These are phyloP conservation scores for Syngnathus typhle DNA, from an alignment of 2,113 vertebrate genomes.

Conservation along the genomic window DNA sequence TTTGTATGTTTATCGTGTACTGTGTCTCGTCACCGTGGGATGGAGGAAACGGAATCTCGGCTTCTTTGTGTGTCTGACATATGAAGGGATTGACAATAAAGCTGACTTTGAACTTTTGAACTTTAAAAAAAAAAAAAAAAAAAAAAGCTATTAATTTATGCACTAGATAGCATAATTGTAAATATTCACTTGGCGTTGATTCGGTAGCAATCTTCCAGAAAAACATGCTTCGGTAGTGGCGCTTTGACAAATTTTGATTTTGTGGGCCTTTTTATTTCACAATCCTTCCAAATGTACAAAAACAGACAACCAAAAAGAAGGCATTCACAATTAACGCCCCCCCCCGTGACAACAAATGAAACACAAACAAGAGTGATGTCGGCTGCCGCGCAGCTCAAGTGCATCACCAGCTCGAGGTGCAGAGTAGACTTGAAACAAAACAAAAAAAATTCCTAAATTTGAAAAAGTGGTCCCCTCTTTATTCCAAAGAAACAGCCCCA, in stretches of 20 bases:
- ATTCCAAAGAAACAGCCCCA: constrained; percentile 50
- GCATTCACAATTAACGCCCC: constrained; percentile 49
- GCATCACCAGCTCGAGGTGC: constrained; percentile 62
- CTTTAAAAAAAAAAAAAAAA: too few species aligned
- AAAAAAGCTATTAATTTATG: too few species aligned
- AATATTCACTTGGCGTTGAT: too few species aligned
- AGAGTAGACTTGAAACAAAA: constrained; percentile 34
- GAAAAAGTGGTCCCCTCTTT: constrained; percentile 55
- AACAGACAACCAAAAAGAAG: constrained; percentile 37
- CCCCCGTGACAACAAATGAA: constrained; percentile 46
- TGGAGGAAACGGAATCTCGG: too few species aligned
- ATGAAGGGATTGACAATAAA: too few species aligned
- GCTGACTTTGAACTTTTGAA: too few species aligned
- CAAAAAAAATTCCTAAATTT: constrained; percentile 44
- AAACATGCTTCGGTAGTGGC: neutral
- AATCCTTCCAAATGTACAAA: constrained; percentile 77
- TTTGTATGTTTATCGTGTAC: too few species aligned
- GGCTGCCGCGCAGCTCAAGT: constrained; percentile 62
- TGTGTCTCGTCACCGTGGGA: too few species aligned
- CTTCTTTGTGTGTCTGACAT: too few species aligned
- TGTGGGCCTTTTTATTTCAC: constrained; percentile 77
- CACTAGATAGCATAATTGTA: too few species aligned
- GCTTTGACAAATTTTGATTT: constrained; percentile 46
- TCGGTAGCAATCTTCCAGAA: too few species aligned
- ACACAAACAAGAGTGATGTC: constrained; percentile 33